Evolutionary conservation across 1,140 invertebrate species (phyloP).

Genomic region (Diorhabda carinulata): DNA sequence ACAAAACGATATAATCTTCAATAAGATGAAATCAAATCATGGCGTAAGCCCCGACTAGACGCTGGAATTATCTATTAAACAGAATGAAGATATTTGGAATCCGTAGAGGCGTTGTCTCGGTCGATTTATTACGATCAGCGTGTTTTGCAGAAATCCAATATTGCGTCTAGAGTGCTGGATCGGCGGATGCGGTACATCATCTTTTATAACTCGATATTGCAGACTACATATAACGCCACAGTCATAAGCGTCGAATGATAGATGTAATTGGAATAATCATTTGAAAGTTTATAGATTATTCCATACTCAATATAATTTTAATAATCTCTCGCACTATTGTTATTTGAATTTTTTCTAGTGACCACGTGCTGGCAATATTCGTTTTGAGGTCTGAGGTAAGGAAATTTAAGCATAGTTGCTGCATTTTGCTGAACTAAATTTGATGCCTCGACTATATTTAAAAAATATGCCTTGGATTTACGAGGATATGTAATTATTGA

Average conservation of each 20-base stretch:
- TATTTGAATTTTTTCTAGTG: too few relatives aligned
- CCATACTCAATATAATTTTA: too few relatives aligned
- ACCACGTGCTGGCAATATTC: too few relatives aligned
- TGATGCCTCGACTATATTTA: too few relatives aligned
- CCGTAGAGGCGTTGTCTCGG: neutral
- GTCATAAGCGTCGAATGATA: neutral
- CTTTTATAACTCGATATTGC: neutral
- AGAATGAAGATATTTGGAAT: constrained; percentile 3
- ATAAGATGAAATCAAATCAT: neutral
- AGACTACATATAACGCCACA: neutral
- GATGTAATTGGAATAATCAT: too few relatives aligned
- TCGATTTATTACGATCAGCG: neutral
- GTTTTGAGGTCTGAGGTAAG: too few relatives aligned
- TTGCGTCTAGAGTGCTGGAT: neutral
- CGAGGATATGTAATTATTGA: too few relatives aligned
- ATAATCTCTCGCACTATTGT: too few relatives aligned
- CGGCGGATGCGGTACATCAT: neutral
- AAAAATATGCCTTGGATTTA: too few relatives aligned
- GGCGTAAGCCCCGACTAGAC: constrained; percentile 1
- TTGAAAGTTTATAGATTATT: too few relatives aligned
- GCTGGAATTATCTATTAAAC: constrained; percentile 2
- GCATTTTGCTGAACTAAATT: too few relatives aligned
- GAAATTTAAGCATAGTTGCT: too few relatives aligned
- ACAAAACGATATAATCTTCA: neutral
- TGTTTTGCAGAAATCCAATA: constrained; percentile 1